Evolutionary conservation across 1,140 invertebrate species (phyloP), one percentile per base, ranked within the genome.

Genomic region (Drosophila yakuba): DNA sequence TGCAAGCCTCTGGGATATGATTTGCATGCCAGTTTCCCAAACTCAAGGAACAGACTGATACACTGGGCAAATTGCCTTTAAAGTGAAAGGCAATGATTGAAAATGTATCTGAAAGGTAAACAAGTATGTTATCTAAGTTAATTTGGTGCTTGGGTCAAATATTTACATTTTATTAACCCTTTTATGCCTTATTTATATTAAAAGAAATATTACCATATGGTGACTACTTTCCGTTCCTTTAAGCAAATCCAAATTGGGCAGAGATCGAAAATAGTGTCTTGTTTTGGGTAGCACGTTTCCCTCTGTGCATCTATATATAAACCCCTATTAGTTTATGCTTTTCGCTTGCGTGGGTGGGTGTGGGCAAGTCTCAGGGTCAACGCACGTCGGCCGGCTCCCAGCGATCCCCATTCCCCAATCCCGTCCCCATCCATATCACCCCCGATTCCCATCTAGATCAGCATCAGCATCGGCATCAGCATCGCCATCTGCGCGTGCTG

Each of bases 261-360:
- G 15, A 20, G n/a, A 10, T 20, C 17, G 17, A 11, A 44, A 60
- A 35, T 44, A 15, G 59, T 63, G 55, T 43, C 54, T 63, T 23
- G 14, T 43, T 64, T 64, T 35, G 48, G 45, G 25, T 43, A 47
- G 4, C 38, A 28, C 38, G 43, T 66, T 67, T 60, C 28, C 17
- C 45, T 41, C 61, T 44, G 61, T 67, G 64, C 61, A 45, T 52
- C 66, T 67, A 72, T 61, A 51, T 80, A 59, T 69, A 78, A 59
- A 63, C 41, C 44, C 55, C 74, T 81, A 83, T 79, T 88, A 82
- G 83, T 88, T 88, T 88, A 79, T 86, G 76, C 83, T 88, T 71
- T 72, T 61, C 78, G 61, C 83, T 57, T 82, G 82, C 80, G 82
- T 88, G 82, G 83, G 82, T 88, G 82, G 82, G 82, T 72, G 82